These are phyloP conservation scores for Leptinotarsa peninsularis DNA, from an alignment of 2,888 invertebrate species.

Conservation along the genomic window DNA sequence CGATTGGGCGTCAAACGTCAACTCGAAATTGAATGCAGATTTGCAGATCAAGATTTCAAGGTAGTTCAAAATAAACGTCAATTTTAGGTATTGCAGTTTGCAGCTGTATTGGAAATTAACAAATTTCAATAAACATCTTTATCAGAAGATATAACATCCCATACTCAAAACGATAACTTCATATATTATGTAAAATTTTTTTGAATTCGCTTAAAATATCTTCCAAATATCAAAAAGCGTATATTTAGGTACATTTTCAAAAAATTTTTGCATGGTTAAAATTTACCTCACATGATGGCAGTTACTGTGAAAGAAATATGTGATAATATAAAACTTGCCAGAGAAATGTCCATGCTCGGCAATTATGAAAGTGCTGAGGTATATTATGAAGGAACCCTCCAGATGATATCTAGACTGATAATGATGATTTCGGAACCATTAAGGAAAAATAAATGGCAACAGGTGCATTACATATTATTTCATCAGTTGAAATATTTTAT, in stretches of 20 bases:
- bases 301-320: constrained; percentile 91
- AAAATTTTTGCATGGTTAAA: background rate
- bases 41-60: too few relatives aligned
- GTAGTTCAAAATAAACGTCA: background rate
- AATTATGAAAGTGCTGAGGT: constrained; percentile 95
- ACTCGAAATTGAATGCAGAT: too few relatives aligned
- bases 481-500: background rate
- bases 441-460: constrained; percentile 89
- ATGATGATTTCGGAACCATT: constrained; percentile 83
- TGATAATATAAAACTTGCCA: constrained; percentile 93
- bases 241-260: background rate
- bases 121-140: too few relatives aligned
- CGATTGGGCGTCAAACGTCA: too few relatives aligned
- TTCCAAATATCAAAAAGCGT: background rate
- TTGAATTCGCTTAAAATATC: background rate
- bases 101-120: too few relatives aligned
- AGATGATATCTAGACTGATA: constrained; percentile 89
- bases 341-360: constrained; percentile 94
- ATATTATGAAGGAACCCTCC: constrained; percentile 92
- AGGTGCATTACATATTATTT: constrained; percentile 70
- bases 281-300: constrained; percentile 75
- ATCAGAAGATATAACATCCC: background rate
- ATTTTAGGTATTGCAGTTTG: background rate
- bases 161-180: too few relatives aligned
- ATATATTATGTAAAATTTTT: background rate